Conservation (phyloP, 2,797 vertebrate genomes). For the Falco novaeseelandiae region DNA sequence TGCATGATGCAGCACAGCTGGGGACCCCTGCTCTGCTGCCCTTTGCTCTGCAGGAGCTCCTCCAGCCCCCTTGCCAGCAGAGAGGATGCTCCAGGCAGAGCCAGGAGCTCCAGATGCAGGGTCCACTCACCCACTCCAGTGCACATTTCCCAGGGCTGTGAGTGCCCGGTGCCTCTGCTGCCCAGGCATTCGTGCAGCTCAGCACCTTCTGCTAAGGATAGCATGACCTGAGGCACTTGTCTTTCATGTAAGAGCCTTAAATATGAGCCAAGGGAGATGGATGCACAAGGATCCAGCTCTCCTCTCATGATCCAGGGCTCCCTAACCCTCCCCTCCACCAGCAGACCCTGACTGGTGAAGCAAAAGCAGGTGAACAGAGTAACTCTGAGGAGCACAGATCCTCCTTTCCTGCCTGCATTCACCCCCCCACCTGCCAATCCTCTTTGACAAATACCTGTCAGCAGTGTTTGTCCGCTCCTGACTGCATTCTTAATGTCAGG, state of each 20-base stretch:
- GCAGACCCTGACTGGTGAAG: neutral
- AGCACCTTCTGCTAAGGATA: neutral
- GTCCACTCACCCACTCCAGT: fast-evolving
- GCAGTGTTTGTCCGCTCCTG: neutral
- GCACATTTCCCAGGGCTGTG: fast-evolving
- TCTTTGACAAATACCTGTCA: neutral
- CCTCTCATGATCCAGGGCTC: neutral
- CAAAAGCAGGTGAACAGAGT: neutral
- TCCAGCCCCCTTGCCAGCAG: neutral
- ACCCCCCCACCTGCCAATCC: neutral
- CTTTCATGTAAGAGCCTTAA: neutral
- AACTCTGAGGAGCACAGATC: neutral
- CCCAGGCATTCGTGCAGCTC: neutral
- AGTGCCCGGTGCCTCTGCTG: fast-evolving
- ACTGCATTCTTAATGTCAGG: neutral
- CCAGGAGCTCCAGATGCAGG: neutral
- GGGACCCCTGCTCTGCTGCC: neutral
- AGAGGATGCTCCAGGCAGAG: neutral
- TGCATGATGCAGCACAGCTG: neutral
- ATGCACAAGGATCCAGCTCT: neutral
- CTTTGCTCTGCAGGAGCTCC: neutral
- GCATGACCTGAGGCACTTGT: fast-evolving
- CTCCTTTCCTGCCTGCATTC: neutral
- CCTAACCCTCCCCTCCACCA: neutral
- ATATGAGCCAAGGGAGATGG: neutral